Conservation (phyloP, 2,888 invertebrate species). For the Antheraea assamensis region DNA sequence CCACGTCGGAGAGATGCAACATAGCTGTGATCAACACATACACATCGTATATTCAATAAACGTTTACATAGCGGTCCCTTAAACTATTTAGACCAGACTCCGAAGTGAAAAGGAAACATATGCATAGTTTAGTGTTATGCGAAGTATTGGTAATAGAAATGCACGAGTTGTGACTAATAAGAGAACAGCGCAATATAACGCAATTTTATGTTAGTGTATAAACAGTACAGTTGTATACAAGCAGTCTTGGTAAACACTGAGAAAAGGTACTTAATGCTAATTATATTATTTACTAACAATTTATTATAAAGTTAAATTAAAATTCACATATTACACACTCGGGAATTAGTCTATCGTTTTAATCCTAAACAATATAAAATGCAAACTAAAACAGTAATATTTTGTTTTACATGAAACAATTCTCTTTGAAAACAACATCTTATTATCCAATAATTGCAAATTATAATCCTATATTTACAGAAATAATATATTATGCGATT, state of each 20-base stretch:
- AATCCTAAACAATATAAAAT: constrained; percentile 77
- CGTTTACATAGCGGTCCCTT: constrained; percentile 41
- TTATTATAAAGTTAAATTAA: constrained; percentile 69
- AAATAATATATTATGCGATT: constrained; percentile 80
- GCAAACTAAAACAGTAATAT: constrained; percentile 81
- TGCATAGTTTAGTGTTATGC: constrained; percentile 63
- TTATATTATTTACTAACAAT: constrained; percentile 67
- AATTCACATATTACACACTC: constrained; percentile 71
- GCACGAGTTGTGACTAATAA: constrained; percentile 79
- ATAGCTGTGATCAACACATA: constrained; percentile 27
- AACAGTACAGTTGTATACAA: constrained; percentile 78
- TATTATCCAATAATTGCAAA: constrained; percentile 54
- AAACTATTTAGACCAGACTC: constrained; percentile 66
- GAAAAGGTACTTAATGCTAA: constrained; percentile 79
- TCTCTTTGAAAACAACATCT: constrained; percentile 75
- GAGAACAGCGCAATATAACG: constrained; percentile 62
- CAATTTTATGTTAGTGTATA: constrained; percentile 67
- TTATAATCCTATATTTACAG: constrained; percentile 76
- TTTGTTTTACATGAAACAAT: constrained; percentile 78
- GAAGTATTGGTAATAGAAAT: constrained; percentile 78
- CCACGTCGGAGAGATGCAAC: constrained; percentile 26
- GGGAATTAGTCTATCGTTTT: constrained; percentile 62
- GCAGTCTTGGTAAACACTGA: constrained; percentile 82
- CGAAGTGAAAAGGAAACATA: constrained; percentile 58
- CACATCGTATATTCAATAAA: constrained; percentile 23